A percentile compares a stretch with the other conserved stretches of the same genome.
Evolutionary conservation across 2,888 invertebrate species (phyloP).

Genomic region (Orgyia antiqua): DNA sequence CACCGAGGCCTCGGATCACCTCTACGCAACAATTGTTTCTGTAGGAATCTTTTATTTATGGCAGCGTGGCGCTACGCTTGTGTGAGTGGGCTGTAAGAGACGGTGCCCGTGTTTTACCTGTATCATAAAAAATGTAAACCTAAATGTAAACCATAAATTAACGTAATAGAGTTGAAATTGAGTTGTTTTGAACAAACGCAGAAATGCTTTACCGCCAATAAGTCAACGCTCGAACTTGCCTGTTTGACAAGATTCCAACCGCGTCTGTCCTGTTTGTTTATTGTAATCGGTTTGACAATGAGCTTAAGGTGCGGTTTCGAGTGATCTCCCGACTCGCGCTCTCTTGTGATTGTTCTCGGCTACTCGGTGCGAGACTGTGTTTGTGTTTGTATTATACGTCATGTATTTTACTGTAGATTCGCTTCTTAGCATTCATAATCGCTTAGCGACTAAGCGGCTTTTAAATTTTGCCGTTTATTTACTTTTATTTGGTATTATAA

Average conservation of each 20-base stretch:
- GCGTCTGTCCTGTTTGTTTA: slow-evolving; percentile 78
- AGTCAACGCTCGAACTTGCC: slow-evolving; percentile 78
- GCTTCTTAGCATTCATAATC: slow-evolving; percentile 74
- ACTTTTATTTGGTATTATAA: slow-evolving; percentile 38
- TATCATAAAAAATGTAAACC: slow-evolving; percentile 22
- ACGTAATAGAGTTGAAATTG: slow-evolving; percentile 33
- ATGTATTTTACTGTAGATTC: slow-evolving; percentile 75
- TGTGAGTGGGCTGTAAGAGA: slow-evolving; percentile 61
- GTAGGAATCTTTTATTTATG: slow-evolving; percentile 79
- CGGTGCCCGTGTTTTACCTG: slow-evolving; percentile 74
- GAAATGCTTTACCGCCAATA: slow-evolving; percentile 77
- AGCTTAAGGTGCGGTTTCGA: slow-evolving; percentile 79
- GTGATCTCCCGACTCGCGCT: slow-evolving; percentile 66
- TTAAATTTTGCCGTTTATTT: slow-evolving; percentile 57
- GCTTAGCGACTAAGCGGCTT: slow-evolving; percentile 66
- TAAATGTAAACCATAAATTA: slow-evolving; percentile 31
- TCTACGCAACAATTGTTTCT: slow-evolving; percentile 79
- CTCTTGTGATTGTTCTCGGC: slow-evolving; percentile 66
- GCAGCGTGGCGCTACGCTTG: slow-evolving; percentile 54
- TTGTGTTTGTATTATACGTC: slow-evolving; percentile 74
- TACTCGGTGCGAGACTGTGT: slow-evolving; percentile 59
- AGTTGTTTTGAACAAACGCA: slow-evolving; percentile 32
- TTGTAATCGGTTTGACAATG: slow-evolving; percentile 79
- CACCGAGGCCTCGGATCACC: slow-evolving; percentile 71
- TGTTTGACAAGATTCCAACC: slow-evolving; percentile 79